phyloP scores from a whole-genome alignment of 2,113 vertebrate species.

The Aramus guarauna region DNA sequence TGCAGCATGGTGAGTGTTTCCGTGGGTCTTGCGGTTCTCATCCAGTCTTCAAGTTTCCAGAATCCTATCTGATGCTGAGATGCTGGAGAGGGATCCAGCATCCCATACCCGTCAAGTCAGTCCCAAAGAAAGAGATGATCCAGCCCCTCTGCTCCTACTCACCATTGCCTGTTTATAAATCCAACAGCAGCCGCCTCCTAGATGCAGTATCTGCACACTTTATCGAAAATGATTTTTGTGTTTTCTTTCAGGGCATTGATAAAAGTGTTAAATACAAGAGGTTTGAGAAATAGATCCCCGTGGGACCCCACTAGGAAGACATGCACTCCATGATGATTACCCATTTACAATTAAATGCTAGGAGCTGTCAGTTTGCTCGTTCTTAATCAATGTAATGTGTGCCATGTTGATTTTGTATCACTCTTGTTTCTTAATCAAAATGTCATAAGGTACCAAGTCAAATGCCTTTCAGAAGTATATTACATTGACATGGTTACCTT shows the following conservation, averaged over 20 bases:
- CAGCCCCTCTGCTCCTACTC: neutral
- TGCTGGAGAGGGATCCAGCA: neutral
- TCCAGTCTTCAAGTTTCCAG: neutral
- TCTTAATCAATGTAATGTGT: conserved; percentile 70
- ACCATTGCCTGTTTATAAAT: neutral
- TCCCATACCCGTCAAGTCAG: neutral
- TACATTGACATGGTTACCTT: conserved; percentile 65
- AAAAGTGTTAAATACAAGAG: conserved; percentile 56
- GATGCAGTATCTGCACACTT: neutral
- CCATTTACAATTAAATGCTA: conserved; percentile 69
- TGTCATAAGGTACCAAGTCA: conserved; percentile 67
- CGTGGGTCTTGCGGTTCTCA: neutral
- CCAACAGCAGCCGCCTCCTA: neutral
- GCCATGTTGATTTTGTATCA: conserved; percentile 71
- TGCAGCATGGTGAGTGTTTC: neutral
- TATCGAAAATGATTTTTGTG: conserved; percentile 20
- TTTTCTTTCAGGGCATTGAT: conserved; percentile 49
- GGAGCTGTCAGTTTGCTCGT: conserved; percentile 65
- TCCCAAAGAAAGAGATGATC: neutral
- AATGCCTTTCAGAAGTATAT: conserved; percentile 67
- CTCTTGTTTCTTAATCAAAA: conserved; percentile 71
- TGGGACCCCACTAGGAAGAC: conserved; percentile 53
- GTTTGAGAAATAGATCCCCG: conserved; percentile 54
- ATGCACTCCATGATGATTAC: conserved; percentile 61
- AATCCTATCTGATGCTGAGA: neutral